Evolutionary conservation across 2,797 vertebrate genomes (phyloP).

Genomic region (Telmatherina bonti): DNA sequence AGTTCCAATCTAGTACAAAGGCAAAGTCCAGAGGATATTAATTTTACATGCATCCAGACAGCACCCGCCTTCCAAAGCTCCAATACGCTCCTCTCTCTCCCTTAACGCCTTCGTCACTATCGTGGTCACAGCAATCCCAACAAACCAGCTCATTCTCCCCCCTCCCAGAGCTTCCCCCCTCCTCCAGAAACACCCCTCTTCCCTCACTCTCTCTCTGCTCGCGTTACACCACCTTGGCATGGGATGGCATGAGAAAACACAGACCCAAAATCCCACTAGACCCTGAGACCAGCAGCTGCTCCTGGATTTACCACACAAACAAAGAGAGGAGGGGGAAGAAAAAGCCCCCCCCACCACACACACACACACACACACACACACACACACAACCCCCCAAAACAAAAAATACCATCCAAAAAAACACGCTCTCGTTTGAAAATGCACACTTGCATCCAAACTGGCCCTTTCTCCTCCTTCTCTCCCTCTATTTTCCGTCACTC

Average conservation of each 20-base stretch:
- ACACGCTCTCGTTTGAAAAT: constrained; percentile 82
- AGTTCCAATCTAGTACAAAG: constrained; percentile 89
- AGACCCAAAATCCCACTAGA: constrained; percentile 90
- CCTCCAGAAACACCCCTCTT: constrained; percentile 44
- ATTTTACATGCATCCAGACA: constrained; percentile 85
- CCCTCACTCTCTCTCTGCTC: constrained; percentile 63
- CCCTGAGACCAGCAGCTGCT: constrained; percentile 93
- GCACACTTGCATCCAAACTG: constrained; percentile 74
- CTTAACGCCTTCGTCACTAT: constrained; percentile 64
- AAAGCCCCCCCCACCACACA: constrained; percentile 51
- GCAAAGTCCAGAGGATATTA: constrained; percentile 91
- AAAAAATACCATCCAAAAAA: constrained; percentile 78
- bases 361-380: too few species aligned
- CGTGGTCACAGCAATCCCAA: constrained; percentile 66
- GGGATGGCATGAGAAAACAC: constrained; percentile 83
- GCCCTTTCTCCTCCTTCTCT: constrained; percentile 36
- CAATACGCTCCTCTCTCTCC: not conserved
- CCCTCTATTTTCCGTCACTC: constrained; percentile 45
- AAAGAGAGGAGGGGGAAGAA: constrained; percentile 78
- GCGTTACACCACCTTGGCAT: constrained; percentile 87
- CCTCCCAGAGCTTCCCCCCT: constrained; percentile 17
- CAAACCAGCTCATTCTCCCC: constrained; percentile 64
- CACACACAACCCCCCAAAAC: constrained; percentile 21
- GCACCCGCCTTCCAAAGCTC: constrained; percentile 56
- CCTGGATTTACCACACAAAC: constrained; percentile 87